These are phyloP conservation scores for Poeciliopsis retropinna DNA, from an alignment of 2,113 vertebrate species.

Conservation along the genomic window DNA sequence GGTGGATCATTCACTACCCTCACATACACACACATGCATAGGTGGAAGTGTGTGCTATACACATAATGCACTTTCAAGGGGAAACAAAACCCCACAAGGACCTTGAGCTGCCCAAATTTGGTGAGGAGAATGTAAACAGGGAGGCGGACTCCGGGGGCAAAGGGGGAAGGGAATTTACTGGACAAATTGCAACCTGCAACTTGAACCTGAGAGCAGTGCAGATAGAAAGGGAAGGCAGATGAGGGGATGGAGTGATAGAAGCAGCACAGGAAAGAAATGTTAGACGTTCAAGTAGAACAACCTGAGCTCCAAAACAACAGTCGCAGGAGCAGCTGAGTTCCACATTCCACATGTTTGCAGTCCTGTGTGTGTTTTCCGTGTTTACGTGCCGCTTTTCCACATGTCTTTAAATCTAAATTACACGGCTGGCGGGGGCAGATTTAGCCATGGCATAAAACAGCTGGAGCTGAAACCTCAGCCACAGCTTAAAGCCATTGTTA, in stretches of 20 bases:
- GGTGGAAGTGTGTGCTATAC: constrained; percentile 43
- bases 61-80: constrained; percentile 42
- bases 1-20: constrained; percentile 63
- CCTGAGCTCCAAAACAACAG: constrained; percentile 69
- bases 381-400: constrained; percentile 38
- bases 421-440: constrained; percentile 60
- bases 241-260: constrained; percentile 25
- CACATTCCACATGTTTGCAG: constrained; percentile 15
- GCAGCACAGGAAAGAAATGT: not conserved
- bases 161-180: constrained; percentile 45
- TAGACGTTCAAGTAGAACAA: constrained; percentile 58
- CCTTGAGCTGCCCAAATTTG: constrained; percentile 78
- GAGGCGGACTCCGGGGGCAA: constrained; percentile 68
- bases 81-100: constrained; percentile 50
- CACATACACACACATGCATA: not conserved
- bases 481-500: constrained; percentile 49
- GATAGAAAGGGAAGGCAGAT: constrained; percentile 6
- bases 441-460: constrained; percentile 69
- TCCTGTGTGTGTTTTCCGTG: constrained; percentile 17
- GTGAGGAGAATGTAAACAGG: constrained; percentile 85
- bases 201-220: constrained; percentile 67
- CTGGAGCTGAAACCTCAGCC: constrained; percentile 51
- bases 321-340: constrained; percentile 39
- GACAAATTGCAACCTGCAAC: constrained; percentile 70
- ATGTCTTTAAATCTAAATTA: constrained; percentile 61